Conservation (phyloP, 1,140 invertebrate species). For the Philotrypesis tridentata region DNA sequence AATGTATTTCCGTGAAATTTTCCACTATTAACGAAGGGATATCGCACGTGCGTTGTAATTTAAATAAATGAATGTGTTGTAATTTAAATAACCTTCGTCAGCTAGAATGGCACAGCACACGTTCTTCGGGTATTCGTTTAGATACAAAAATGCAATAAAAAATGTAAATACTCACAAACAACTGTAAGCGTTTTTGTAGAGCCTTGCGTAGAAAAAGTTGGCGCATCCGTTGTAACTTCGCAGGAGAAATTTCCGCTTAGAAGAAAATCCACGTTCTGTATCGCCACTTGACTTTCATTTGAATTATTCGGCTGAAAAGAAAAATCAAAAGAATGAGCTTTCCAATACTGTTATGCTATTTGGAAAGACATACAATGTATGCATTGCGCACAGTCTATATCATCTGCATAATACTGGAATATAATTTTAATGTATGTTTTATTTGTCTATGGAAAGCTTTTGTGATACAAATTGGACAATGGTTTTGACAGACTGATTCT, state of each 20-base stretch:
- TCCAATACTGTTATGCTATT: no score
- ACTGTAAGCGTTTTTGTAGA: conserved; percentile 81
- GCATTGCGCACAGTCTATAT: no score
- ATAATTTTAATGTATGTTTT: neutral
- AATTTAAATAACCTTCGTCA: no score
- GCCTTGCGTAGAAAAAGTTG: conserved; percentile 81
- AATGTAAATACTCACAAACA: conserved; percentile 79
- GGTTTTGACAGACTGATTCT: neutral
- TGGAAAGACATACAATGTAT: no score
- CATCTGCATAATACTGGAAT: no score
- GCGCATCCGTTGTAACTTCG: conserved; percentile 88
- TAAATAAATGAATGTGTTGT: no score
- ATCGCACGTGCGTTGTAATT: no score
- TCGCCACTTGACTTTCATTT: conserved; percentile 83
- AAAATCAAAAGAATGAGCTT: conserved; percentile 53
- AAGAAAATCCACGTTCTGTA: conserved; percentile 81
- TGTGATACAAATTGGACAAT: no score
- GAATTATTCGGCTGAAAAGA: conserved; percentile 81
- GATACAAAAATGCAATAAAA: neutral
- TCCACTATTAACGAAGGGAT: no score
- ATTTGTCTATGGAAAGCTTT: no score
- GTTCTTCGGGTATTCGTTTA: neutral
- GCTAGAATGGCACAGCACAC: neutral
- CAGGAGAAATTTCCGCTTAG: conserved; percentile 89
- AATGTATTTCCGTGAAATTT: no score